phyloP scores from a whole-genome alignment of 2,888 invertebrate genomes.

The Nephrotoma flavescens region DNA sequence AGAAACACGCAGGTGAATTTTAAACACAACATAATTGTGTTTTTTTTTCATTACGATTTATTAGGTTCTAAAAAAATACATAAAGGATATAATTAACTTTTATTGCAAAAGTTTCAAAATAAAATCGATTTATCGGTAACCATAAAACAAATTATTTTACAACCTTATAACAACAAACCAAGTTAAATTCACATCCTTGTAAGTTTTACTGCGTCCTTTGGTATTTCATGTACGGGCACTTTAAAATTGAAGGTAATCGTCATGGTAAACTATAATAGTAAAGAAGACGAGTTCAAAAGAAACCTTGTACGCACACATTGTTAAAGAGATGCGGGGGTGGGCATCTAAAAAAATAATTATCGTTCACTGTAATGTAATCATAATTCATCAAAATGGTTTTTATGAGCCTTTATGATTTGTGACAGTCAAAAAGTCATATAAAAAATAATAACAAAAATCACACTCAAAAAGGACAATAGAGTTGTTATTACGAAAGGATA shows the following conservation, averaged over 20 bases:
- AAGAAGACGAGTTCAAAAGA: neutral
- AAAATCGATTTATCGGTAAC: neutral
- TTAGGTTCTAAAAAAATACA: neutral
- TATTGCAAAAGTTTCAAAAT: neutral
- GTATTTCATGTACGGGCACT: neutral
- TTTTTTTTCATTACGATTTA: neutral
- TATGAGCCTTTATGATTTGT: neutral
- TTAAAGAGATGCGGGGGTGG: neutral
- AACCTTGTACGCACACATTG: neutral
- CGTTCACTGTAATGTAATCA: neutral
- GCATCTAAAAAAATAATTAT: neutral
- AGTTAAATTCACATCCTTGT: neutral
- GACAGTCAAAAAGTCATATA: neutral
- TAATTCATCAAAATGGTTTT: neutral
- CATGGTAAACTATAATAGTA: neutral
- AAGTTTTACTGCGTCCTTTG: neutral
- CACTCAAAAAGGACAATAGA: neutral
- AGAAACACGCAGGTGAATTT: neutral
- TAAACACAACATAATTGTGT: neutral
- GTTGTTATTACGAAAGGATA: neutral
- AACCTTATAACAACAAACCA: neutral
- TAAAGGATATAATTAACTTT: neutral
- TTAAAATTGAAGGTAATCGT: neutral
- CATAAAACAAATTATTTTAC: neutral
- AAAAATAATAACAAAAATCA: neutral